phyloP scores from a whole-genome alignment of 2,797 vertebrate species.

The Dendrocincla tyrannina region DNA sequence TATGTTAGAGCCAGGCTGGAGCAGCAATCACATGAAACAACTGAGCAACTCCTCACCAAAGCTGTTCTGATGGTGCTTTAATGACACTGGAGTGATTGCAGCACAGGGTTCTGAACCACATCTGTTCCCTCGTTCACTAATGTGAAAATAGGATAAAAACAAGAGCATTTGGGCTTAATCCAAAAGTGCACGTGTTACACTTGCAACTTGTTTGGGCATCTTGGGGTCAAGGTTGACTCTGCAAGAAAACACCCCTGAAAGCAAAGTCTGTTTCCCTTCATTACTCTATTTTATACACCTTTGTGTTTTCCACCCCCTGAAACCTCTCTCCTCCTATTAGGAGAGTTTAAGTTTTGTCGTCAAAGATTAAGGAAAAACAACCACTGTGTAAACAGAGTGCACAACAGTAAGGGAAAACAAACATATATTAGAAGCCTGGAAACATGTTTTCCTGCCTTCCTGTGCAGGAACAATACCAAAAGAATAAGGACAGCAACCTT shows the following conservation, averaged over 20 bases:
- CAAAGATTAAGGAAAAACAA: conserved; percentile 33
- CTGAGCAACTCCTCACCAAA: not conserved
- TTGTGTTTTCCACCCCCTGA: not conserved
- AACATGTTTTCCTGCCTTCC: conserved; percentile 59
- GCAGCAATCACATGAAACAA: not conserved
- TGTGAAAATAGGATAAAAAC: not conserved
- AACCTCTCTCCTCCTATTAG: not conserved
- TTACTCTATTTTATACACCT: not conserved
- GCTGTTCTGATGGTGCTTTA: not conserved
- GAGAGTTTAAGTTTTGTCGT: not conserved
- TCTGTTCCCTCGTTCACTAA: not conserved
- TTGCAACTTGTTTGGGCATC: not conserved
- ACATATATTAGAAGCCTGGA: conserved; percentile 40
- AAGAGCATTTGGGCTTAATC: not conserved
- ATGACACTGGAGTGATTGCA: not conserved
- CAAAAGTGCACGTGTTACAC: not conserved
- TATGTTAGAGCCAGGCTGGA: not conserved
- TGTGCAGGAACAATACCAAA: conserved; percentile 58
- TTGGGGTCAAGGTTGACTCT: conserved; percentile 1
- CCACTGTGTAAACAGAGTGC: conserved; percentile 33
- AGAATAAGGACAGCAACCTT: conserved; percentile 23
- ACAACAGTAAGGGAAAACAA: conserved; percentile 49
- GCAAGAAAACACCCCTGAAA: not conserved
- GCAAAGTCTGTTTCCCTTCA: not conserved
- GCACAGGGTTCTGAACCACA: not conserved